These are phyloP conservation scores for Mechanitis mazaeus DNA, from an alignment of 2,888 invertebrate species.

Conservation along the genomic window DNA sequence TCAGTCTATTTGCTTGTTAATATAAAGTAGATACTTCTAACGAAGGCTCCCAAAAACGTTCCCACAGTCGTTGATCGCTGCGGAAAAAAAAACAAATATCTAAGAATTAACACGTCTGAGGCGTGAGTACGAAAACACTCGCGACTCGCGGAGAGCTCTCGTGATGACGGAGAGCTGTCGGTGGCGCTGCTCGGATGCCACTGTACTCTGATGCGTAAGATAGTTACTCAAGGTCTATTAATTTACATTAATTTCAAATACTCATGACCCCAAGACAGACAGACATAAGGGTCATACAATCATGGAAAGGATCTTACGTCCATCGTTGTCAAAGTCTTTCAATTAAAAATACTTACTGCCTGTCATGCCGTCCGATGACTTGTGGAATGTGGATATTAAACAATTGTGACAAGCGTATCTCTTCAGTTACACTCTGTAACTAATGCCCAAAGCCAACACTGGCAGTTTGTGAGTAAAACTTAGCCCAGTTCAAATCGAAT, in stretches of 20 bases:
- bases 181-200: constrained; percentile 42
- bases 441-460: constrained; percentile 55
- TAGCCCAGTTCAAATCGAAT: constrained; percentile 59
- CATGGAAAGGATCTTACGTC: constrained; percentile 47
- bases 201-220: constrained; percentile 54
- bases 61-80: constrained; percentile 75
- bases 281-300: constrained; percentile 49
- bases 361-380: constrained; percentile 14
- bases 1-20: constrained; percentile 72
- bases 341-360: constrained; percentile 25
- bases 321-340: constrained; percentile 47
- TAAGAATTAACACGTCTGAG: constrained; percentile 75
- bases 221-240: constrained; percentile 62
- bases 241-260: constrained; percentile 67
- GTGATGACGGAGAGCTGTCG: constrained; percentile 68
- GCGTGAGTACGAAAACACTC: constrained; percentile 75
- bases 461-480: constrained; percentile 63
- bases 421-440: constrained; percentile 58
- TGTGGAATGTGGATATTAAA: constrained; percentile 22
- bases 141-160: constrained; percentile 66
- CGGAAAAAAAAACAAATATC: constrained; percentile 72
- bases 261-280: constrained; percentile 36
- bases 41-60: constrained; percentile 71
- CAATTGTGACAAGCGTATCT: constrained; percentile 37
- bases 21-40: constrained; percentile 67